A percentile compares a stretch with the other conserved stretches of the same genome.
Evolutionary conservation across 2,113 vertebrate species (phyloP).

Genomic region (Mastomys coucha): DNA sequence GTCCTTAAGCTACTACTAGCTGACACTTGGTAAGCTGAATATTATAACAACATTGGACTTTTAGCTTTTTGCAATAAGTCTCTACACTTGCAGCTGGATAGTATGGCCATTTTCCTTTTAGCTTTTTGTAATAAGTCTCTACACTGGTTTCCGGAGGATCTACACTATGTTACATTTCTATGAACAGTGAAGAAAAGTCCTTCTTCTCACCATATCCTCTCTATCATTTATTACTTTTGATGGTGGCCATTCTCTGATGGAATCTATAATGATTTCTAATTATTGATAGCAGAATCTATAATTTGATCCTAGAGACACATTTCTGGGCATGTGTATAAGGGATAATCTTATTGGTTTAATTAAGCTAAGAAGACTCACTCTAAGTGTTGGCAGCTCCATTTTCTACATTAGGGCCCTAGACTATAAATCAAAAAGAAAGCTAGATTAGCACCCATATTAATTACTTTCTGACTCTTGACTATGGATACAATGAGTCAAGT

Average conservation of each 20-base stretch:
- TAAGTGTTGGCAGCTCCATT: background rate
- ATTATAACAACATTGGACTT: background rate
- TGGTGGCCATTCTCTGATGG: background rate
- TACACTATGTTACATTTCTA: background rate
- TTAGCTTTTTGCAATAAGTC: background rate
- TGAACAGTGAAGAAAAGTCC: background rate
- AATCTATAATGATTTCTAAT: background rate
- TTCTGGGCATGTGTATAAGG: background rate
- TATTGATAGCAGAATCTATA: background rate
- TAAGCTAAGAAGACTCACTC: background rate
- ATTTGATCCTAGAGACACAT: background rate
- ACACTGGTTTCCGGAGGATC: background rate
- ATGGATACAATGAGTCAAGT: background rate
- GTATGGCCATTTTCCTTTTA: background rate
- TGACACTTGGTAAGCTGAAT: background rate
- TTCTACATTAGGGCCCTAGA: background rate
- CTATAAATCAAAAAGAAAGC: background rate
- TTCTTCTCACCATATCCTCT: background rate
- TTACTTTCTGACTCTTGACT: background rate
- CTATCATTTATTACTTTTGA: background rate
- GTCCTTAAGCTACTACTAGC: too few species aligned
- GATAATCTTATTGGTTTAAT: background rate
- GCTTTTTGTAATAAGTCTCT: background rate
- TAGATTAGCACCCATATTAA: background rate
- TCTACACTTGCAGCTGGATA: background rate